Evolutionary conservation across 2,888 invertebrate species (phyloP).

Genomic region (Ptilodon capucinus): DNA sequence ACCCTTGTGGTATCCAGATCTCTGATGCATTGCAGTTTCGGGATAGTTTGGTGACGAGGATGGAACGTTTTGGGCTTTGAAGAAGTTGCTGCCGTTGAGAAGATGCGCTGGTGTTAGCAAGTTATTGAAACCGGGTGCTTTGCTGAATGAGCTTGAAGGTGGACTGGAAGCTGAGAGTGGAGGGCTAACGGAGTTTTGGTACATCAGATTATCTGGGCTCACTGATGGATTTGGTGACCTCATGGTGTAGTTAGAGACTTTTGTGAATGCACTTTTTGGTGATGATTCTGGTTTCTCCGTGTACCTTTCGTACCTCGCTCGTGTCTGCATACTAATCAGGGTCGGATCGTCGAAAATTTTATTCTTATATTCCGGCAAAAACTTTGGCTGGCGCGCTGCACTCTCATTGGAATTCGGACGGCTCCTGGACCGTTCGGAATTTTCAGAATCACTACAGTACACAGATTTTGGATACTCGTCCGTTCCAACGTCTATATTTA

Average conservation of each 20-base stretch:
- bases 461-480: slow-evolving; percentile 76
- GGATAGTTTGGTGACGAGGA: slow-evolving; percentile 77
- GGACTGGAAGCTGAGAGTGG: slow-evolving; percentile 84
- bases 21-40: slow-evolving; percentile 59
- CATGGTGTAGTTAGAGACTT: slow-evolving; percentile 83
- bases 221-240: slow-evolving; percentile 87
- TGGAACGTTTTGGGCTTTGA: slow-evolving; percentile 77
- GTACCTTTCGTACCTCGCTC: slow-evolving; percentile 77
- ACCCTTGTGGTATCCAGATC: slow-evolving; percentile 54
- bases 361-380: slow-evolving; percentile 78
- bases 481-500: slow-evolving; percentile 78
- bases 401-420: slow-evolving; percentile 81
- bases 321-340: slow-evolving; percentile 75
- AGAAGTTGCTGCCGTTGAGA: slow-evolving; percentile 78
- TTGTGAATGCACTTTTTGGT: slow-evolving; percentile 92
- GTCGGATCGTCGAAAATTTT: slow-evolving; percentile 85
- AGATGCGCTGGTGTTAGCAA: slow-evolving; percentile 72
- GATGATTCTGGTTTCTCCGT: slow-evolving; percentile 77
- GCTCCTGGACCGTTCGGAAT: slow-evolving; percentile 74
- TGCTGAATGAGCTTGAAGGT: slow-evolving; percentile 68
- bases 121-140: slow-evolving; percentile 64
- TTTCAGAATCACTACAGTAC: slow-evolving; percentile 79
- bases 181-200: slow-evolving; percentile 91
- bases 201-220: slow-evolving; percentile 89
- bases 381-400: slow-evolving; percentile 77